These are phyloP conservation scores for Labia minor DNA, from an alignment of 2,888 invertebrate genomes.

Conservation along the genomic window DNA sequence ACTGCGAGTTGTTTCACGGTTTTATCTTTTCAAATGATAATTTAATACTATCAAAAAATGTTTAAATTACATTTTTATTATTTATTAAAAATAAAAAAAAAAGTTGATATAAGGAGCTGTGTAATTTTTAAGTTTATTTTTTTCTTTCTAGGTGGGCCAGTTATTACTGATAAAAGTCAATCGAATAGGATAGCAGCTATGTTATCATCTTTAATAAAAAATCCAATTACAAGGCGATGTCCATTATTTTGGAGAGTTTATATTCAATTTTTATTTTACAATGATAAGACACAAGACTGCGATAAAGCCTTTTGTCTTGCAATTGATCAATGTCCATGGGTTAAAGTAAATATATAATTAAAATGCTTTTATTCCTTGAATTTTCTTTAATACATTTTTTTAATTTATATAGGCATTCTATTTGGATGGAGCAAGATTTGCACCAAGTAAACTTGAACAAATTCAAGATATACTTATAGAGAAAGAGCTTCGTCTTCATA, in stretches of 20 bases:
- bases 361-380: neutral
- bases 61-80: no score
- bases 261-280: slow-evolving; percentile 42
- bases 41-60: no score
- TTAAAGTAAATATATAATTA: slow-evolving; percentile 39
- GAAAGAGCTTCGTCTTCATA: slow-evolving; percentile 60
- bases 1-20: no score
- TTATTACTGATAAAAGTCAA: slow-evolving; percentile 30
- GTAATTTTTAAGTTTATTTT: neutral
- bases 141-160: slow-evolving; percentile 30
- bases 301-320: slow-evolving; percentile 42
- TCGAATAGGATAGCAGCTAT: slow-evolving; percentile 35
- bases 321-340: slow-evolving; percentile 53
- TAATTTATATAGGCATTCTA: slow-evolving; percentile 42
- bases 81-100: no score
- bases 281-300: slow-evolving; percentile 36
- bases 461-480: slow-evolving; percentile 66
- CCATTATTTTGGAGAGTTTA: slow-evolving; percentile 53
- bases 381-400: neutral
- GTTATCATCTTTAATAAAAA: slow-evolving; percentile 33
- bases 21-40: no score
- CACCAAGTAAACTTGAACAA: slow-evolving; percentile 52
- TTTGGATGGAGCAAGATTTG: slow-evolving; percentile 52
- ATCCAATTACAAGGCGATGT: slow-evolving; percentile 37
- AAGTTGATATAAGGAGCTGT: no score